phyloP scores from a whole-genome alignment of 2,113 vertebrate species.

The Neodontobutis hainanensis region DNA sequence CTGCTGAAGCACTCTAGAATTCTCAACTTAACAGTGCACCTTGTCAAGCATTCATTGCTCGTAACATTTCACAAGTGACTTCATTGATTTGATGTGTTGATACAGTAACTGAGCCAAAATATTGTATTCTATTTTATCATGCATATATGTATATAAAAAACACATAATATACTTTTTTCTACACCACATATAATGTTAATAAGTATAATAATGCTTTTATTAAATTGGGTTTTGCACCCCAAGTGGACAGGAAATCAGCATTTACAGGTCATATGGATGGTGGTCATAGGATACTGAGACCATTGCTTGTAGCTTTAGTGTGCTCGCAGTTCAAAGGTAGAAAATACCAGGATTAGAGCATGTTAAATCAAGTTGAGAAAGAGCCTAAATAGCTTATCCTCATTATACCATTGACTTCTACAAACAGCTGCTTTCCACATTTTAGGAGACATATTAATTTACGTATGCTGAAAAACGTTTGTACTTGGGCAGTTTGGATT shows the following conservation, averaged over 20 bases:
- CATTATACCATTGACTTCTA: conserved; percentile 23
- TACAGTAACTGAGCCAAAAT: not conserved
- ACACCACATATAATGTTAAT: too few relatives aligned
- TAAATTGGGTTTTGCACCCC: too few relatives aligned
- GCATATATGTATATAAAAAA: too few relatives aligned
- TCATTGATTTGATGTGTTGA: conserved; percentile 2
- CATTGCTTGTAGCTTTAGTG: too few relatives aligned
- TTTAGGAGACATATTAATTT: conserved; percentile 30
- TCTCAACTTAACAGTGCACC: conserved; percentile 30
- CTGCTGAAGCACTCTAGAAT: conserved; percentile 25
- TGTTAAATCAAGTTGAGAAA: conserved; percentile 4
- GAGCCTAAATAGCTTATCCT: conserved; percentile 13
- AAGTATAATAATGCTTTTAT: too few relatives aligned
- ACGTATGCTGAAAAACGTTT: conserved; percentile 15
- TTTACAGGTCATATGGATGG: too few relatives aligned
- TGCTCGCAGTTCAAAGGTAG: too few relatives aligned
- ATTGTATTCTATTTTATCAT: not conserved
- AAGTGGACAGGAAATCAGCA: too few relatives aligned
- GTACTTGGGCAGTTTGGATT: conserved; percentile 5
- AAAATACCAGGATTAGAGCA: conserved; percentile 11
- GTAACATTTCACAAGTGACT: not conserved
- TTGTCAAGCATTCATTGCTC: not conserved
- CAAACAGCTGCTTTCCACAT: conserved; percentile 24
- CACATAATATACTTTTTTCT: too few relatives aligned
- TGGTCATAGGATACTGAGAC: too few relatives aligned